Base-by-base conservation (phyloP, 1,140 invertebrate genomes). In the Manduca sexta region DNA sequence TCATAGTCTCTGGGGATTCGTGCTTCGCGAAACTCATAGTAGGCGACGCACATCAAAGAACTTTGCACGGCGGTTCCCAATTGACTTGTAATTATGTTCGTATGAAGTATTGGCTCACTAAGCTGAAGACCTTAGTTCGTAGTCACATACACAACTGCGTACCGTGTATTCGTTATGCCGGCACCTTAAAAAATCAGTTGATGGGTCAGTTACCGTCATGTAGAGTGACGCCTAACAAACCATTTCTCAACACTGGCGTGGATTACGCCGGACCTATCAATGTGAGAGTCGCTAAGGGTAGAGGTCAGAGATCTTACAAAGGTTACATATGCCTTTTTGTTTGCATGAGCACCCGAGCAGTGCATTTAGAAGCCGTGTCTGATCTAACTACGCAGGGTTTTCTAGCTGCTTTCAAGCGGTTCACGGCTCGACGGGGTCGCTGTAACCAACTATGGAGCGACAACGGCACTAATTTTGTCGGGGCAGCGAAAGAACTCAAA, bases 41-140 rank as follows among this genome's bases (percentile, higher is more conserved):
- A 14, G 34, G 6, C 1, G 45, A 39, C 10, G 45, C 45, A 14
- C 45, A 48, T 40, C 8, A 17, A 3, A 39, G 40, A 16, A 48
- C 45, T 1, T n/a, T 48, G 5, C 45, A 48, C 38, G 45, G 45
- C n/a, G 45, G 45, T 1, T 21, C 37, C 6, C 21, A 35, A 26
- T 8, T 48, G 3, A 48, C 40, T 35, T 11, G 39, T 7, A 39
- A 30, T 16, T 47, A 39, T 31, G 11, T 47, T n/a, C 14, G 37
- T 2, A 15, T 35, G 0, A 26, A 34, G n/a, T 44, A 31, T 13
- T 44, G 26, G 26, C 30, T 44, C 7, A 2, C 31, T 3, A 2
- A 7, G 10, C 26, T 13, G 7, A 44, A 44, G 14, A 14, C 5
- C 4, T 3, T 31, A 5, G 26, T 31, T 4, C 30, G 15, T 15